Evolutionary conservation across 1,140 invertebrate species (phyloP).

Genomic region (Aphis gossypii): DNA sequence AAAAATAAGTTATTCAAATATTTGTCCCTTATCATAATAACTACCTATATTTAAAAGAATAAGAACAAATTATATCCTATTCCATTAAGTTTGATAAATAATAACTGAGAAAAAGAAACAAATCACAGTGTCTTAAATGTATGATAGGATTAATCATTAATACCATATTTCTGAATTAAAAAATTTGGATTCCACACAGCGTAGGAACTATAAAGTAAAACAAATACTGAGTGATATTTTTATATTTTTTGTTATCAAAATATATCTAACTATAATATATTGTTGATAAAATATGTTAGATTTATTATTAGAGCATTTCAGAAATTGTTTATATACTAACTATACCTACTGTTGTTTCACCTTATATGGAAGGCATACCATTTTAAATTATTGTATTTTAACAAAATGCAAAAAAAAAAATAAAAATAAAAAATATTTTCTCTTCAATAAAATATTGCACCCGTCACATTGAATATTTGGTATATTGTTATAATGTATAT

Average conservation of each 20-base stretch:
- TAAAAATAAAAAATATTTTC: background rate
- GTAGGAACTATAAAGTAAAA: background rate
- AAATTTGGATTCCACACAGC: background rate
- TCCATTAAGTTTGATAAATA: background rate
- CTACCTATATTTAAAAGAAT: background rate
- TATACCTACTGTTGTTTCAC: background rate
- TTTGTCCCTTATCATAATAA: background rate
- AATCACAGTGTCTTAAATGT: background rate
- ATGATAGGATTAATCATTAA: background rate
- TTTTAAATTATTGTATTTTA: constrained; percentile 5
- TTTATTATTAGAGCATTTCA: background rate
- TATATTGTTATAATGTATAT: background rate
- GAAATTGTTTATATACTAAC: background rate
- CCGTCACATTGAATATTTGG: background rate
- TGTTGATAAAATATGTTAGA: background rate
- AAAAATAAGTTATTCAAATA: background rate
- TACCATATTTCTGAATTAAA: background rate
- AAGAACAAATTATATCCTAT: background rate
- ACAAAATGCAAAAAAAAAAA: background rate
- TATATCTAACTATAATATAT: background rate
- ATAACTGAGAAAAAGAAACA: background rate
- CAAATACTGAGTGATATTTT: background rate
- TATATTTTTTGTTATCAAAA: background rate
- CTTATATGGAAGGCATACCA: background rate
- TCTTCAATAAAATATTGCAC: background rate